Evolutionary conservation across 2,797 vertebrate genomes (phyloP), one percentile per base, ranked within the genome.

Genomic region (Takifugu ocellatus): DNA sequence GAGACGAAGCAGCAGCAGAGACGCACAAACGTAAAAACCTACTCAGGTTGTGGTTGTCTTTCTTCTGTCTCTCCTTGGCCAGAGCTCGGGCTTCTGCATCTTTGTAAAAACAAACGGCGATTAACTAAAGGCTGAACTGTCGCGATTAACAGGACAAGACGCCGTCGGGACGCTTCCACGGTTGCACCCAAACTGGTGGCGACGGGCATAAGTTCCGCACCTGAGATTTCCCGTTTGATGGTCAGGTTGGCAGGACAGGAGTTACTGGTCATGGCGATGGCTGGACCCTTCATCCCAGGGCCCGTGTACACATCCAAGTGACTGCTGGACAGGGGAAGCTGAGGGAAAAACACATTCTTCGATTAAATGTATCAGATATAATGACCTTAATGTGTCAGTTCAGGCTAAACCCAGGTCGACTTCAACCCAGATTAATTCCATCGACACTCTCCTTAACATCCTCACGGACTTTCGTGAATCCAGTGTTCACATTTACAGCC

Each of bases 21-120:
- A 15, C 10, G 6, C 16, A 33, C 9, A 25, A 14, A 55, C 7
- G n/a, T 5, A 8, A n/a, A 59, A 49, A 75, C 97, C 94, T 82
- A 99, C 97, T 99, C 70, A 96, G 90, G 86, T 99, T 99, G 91
- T 99, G 97, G 92, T 98, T 99, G 87, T 99, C 97, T 83, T 99
- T 99, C 88, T 99, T 99, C 89, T 98, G 97, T 58, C 97, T 92
- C 79, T 99, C 97, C 62, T 99, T 98, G 42, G 93, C 97, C 91
- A 98, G 60, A 1, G 95, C 96, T 69, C 96, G 91, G 64, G 87
- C 94, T 90, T 99, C 97, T 14, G 93, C 76, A 63, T 94, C 92
- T 95, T 88, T 81, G 78, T 79, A 88, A 91, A 60, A 88, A 89
- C 84, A 91, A 82, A 82, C 83, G 24, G 51, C 2, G 53, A 84